Evolutionary conservation across 2,797 vertebrate species (phyloP).

Genomic region (Cryptoprocta ferox): DNA sequence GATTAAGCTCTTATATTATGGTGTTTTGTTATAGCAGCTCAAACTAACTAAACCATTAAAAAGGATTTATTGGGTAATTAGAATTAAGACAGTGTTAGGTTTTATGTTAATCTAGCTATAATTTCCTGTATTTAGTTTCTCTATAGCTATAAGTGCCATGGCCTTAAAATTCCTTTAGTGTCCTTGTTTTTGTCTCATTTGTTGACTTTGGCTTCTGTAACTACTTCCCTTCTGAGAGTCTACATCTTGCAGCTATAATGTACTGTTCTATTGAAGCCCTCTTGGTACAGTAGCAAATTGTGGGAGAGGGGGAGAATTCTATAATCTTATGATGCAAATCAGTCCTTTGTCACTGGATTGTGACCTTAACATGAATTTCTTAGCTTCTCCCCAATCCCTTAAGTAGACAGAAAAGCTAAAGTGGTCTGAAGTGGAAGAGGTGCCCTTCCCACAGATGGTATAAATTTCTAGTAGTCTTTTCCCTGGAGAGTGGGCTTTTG

Average conservation of each 20-base stretch:
- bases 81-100: not conserved
- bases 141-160: not conserved
- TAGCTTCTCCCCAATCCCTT: not conserved
- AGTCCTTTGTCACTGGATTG: not conserved
- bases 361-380: not conserved
- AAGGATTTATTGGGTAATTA: not conserved
- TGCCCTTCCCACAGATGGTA: not conserved
- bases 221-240: not conserved
- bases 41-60: not conserved
- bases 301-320: not conserved
- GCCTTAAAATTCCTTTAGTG: not conserved
- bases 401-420: not conserved
- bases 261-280: not conserved
- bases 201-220: not conserved
- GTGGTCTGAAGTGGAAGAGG: not conserved
- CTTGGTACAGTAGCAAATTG: not conserved
- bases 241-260: not conserved
- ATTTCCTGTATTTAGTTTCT: not conserved
- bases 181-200: not conserved
- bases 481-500: not conserved
- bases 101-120: not conserved
- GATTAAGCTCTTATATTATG: not conserved
- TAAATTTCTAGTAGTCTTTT: not conserved
- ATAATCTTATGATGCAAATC: not conserved
- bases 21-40: not conserved